Evolutionary conservation across 2,113 vertebrate genomes (phyloP).

Genomic region (Tragelaphus scriptus): DNA sequence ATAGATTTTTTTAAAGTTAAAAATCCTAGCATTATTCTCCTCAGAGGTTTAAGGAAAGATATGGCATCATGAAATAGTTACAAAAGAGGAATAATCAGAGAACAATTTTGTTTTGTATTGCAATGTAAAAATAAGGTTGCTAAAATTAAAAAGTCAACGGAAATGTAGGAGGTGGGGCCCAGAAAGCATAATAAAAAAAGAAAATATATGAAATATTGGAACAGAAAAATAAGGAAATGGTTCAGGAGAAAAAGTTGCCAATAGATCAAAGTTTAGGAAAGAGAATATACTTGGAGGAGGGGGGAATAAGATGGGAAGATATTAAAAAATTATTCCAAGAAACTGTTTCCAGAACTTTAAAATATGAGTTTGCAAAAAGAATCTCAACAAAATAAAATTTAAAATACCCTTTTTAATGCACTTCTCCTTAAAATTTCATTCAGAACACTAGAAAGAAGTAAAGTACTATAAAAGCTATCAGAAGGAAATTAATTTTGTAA

Average conservation of each 20-base stretch:
- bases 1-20: background rate
- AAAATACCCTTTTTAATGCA: background rate
- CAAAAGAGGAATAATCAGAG: background rate
- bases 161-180: background rate
- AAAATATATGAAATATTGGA: background rate
- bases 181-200: background rate
- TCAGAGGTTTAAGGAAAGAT: background rate
- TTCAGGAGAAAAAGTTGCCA: background rate
- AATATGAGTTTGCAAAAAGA: background rate
- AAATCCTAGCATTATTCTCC: background rate
- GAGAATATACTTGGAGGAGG: background rate
- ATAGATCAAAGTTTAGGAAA: background rate
- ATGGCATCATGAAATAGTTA: background rate
- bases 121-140: background rate
- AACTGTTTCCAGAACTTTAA: background rate
- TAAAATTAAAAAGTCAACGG: constrained; percentile 16
- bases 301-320: background rate
- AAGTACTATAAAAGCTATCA: background rate
- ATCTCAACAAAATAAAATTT: background rate
- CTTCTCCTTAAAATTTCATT: background rate
- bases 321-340: background rate
- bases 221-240: background rate
- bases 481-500: background rate
- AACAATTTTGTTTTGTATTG: background rate
- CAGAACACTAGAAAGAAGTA: background rate